phyloP scores from a whole-genome alignment of 2,888 invertebrate species.

The Nebria brevicollis region DNA sequence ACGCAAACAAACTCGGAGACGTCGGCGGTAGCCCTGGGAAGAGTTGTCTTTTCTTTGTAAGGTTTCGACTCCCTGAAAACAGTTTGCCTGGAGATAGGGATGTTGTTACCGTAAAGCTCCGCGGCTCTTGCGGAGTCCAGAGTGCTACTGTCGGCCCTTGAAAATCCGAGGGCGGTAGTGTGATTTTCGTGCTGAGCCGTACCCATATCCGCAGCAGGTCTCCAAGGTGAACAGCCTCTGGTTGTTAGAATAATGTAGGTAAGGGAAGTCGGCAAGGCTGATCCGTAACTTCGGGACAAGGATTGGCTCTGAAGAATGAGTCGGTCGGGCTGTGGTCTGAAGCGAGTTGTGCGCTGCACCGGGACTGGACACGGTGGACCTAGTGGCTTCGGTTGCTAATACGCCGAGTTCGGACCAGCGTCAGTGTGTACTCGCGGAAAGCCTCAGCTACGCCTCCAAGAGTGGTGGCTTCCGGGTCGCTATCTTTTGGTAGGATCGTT shows the following conservation, averaged over 20 bases:
- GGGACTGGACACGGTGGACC: no score
- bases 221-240: slow-evolving; percentile 76
- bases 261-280: no score
- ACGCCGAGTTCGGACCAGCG: no score
- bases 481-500: no score
- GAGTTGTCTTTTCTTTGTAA: slow-evolving; percentile 66
- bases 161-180: slow-evolving; percentile 56
- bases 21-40: slow-evolving; percentile 67
- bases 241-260: slow-evolving; percentile 74
- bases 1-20: slow-evolving; percentile 68
- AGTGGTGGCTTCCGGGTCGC: no score
- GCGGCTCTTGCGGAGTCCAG: slow-evolving; percentile 64
- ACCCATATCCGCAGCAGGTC: slow-evolving; percentile 81
- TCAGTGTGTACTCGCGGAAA: no score
- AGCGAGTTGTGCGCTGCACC: no score
- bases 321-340: no score
- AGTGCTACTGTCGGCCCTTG: slow-evolving; percentile 62
- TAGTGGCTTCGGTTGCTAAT: no score
- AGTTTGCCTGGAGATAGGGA: slow-evolving; percentile 63
- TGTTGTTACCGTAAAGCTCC: slow-evolving; percentile 64
- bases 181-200: slow-evolving; percentile 65
- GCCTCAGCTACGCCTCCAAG: no score
- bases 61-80: slow-evolving; percentile 66
- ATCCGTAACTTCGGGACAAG: no score
- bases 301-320: no score